These are phyloP conservation scores for Antheraea yamamai DNA, from an alignment of 2,888 invertebrate genomes.

Conservation along the genomic window DNA sequence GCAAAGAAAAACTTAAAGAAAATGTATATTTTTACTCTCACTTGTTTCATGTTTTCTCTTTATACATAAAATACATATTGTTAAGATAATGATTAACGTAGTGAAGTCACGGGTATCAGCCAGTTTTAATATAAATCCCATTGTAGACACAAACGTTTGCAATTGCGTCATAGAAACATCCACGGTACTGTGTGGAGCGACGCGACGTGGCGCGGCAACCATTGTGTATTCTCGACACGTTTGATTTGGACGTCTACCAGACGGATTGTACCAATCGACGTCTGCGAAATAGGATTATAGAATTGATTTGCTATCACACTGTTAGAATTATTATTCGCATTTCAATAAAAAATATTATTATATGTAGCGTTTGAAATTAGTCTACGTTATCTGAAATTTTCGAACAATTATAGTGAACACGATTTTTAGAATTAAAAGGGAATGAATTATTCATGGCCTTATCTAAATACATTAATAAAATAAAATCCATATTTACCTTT, in stretches of 20 bases:
- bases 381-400: no score
- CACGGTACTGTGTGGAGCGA: neutral
- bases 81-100: no score
- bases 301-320: conserved; percentile 10
- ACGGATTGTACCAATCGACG: conserved; percentile 14
- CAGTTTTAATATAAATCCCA: neutral
- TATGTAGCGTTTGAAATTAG: no score
- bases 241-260: conserved; percentile 15
- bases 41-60: no score
- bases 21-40: no score
- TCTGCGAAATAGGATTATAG: conserved; percentile 5
- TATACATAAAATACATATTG: no score
- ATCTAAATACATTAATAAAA: no score
- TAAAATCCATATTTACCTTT: no score
- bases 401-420: no score
- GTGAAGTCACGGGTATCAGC: neutral
- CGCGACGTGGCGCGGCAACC: neutral
- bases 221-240: conserved; percentile 15
- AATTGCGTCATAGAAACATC: conserved; percentile 7
- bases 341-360: neutral
- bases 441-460: no score
- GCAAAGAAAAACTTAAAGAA: no score
- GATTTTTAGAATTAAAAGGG: neutral
- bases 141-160: neutral
- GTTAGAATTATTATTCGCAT: conserved; percentile 4